Evolutionary conservation across 2,888 invertebrate genomes (phyloP), one percentile per base, ranked within the genome.

Genomic region (Magallana nippona): DNA sequence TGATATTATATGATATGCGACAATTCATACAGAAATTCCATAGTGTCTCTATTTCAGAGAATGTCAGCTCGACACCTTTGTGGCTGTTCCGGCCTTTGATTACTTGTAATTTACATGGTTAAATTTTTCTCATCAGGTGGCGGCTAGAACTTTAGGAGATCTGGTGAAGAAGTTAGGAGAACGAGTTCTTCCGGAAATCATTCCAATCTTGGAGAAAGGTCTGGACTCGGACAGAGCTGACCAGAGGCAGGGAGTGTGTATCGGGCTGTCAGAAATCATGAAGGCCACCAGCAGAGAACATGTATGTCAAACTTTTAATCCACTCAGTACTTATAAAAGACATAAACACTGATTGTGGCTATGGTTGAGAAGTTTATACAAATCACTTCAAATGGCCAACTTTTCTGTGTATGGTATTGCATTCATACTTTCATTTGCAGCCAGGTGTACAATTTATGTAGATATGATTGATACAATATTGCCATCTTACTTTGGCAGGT

Each of bases 181-280:
- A 95, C 96, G 99, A 85, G 98, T 99, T 32, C 95, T 99, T 87
- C 99, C 98, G 0, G 99, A 99, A 95, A 99, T 99, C 86, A 98
- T 99, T 93, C 99, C 99, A 0, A 99, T 99, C 92, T 95, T 99
- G 89, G 99, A 99, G 95, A 96, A 96, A 88, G 99, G 99, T 1
- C 95, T 99, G 88, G 97, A 97, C 91, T 98, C 98, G 0, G 97
- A 97, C 79, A 96, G 97, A 89, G 95, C 98, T 0, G 99, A 99
- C 95, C 98, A 99, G 95, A 95, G 99, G 19, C 98, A 99, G 95
- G 99, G 99, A 88, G 99, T 99, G 11, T 99, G 99, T 94, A 98
- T 99, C 93, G 99, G 98, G 0, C 96, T 99, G 57, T 97, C 98
- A 0, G 99, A 99, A 95, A 99, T 99, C 92, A 98, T 99, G 96